Conservation (phyloP, 37 sponge, comb jelly and placozoan genomes). For the Hormiphora californensis region DNA sequence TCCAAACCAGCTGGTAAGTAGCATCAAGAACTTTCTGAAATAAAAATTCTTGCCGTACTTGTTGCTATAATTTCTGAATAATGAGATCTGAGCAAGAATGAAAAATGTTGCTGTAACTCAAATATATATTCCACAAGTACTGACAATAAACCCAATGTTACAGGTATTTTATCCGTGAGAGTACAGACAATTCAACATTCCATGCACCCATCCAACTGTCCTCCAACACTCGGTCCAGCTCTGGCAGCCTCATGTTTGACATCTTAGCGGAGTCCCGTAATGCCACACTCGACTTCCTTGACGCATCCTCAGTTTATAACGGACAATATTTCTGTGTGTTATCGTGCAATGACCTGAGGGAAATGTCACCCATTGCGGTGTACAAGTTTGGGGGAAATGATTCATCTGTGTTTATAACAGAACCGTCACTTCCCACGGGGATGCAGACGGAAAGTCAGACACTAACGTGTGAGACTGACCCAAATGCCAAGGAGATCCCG, state of each 20-base stretch:
- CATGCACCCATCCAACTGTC: no score
- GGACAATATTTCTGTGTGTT: constrained; percentile 31
- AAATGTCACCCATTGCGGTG: not conserved
- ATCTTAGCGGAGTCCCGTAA: not conserved
- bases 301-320: not conserved
- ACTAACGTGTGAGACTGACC: constrained; percentile 25
- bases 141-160: no score
- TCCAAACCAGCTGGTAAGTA: no score
- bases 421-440: not conserved
- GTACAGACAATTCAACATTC: no score
- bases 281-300: not conserved
- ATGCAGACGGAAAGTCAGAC: not conserved
- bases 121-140: no score
- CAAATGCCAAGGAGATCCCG: not conserved
- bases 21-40: no score
- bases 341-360: not conserved
- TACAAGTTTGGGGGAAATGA: constrained; percentile 42
- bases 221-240: not conserved
- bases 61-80: no score
- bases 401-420: not conserved
- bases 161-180: no score
- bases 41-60: no score
- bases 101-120: no score
- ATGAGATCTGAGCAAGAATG: no score
- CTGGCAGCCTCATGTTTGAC: constrained; percentile 46